Base-by-base conservation (phyloP, 2,113 vertebrate genomes). In the Gracilinanus agilis region DNA sequence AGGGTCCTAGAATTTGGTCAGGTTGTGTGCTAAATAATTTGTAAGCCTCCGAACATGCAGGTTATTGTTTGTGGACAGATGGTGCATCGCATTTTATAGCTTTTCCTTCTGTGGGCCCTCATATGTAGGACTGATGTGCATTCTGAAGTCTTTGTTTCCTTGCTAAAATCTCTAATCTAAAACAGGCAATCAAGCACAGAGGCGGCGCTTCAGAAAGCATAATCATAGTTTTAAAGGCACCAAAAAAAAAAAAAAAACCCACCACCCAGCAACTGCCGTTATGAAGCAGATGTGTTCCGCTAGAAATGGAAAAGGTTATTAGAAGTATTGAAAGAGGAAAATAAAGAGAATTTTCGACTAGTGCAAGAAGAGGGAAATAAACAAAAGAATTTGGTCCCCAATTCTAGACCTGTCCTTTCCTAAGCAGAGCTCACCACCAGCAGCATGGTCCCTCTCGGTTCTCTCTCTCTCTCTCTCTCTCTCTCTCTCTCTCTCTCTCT, bases 1-100 rank as follows among this genome's bases (percentile, higher is more conserved):
- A 97, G 97, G 98, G 98, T 98, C 96, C 98, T 94, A 97, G 97
- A 97, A 98, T 99, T 98, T 91, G 98, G 98, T 98, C 96, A 98
- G 98, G 98, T 98, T 99, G 98, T 98, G 98, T 98, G 98, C 99
- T 99, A 98, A 99, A 98, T 99, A 99, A 99, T 99, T 98, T 98
- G 98, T 98, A 99, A 99, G 99, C 98, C 98, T 98, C 98, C 98
- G 98, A 98, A 98, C 99, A 98, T 98, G 98, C 98, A 99, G 99
- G 99, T 99, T 99, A 99, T 99, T 99, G 99, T 99, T 99, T 99
- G 98, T 98, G 98, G 99, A 99, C 99, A 99, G 99, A 99, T 99
- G 99, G 99, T 98, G 99, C 99, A 98, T 98, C 98, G 98, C 99
- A 98, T 99, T 99, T 99, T 99, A 99, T 99, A 99, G 99, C 99